A percentile compares a stretch with the other conserved stretches of the same genome.
These are phyloP conservation scores for Atta texana DNA, from an alignment of 1,140 invertebrate genomes.

Conservation along the genomic window DNA sequence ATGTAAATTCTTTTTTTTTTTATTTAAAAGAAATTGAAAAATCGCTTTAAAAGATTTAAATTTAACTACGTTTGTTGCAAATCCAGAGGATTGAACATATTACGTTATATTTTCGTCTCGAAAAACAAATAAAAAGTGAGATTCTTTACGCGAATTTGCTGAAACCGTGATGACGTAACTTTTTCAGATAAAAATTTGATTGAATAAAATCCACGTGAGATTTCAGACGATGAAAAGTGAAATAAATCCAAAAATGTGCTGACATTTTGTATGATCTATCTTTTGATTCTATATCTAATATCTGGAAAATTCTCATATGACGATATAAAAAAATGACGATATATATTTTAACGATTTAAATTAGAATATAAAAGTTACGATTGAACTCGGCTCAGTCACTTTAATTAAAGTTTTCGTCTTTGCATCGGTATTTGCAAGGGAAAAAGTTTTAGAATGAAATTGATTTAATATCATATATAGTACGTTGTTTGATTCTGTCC, in stretches of 20 bases:
- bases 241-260: slow-evolving; percentile 22
- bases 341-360: slow-evolving; percentile 18
- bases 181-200: slow-evolving; percentile 26
- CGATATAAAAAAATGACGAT: background rate
- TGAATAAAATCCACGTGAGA: slow-evolving; percentile 5
- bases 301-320: background rate
- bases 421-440: background rate
- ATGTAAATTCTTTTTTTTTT: background rate
- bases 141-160: slow-evolving; percentile 27
- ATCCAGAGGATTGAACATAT: background rate
- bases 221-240: slow-evolving; percentile 18
- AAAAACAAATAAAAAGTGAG: slow-evolving; percentile 12
- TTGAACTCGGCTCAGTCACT: background rate
- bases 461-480: background rate
- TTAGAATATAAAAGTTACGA: slow-evolving; percentile 21
- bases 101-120: background rate
- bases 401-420: slow-evolving; percentile 38
- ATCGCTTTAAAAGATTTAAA: background rate
- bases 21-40: slow-evolving; percentile 13
- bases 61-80: background rate
- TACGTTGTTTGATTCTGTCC: background rate
- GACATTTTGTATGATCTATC: slow-evolving; percentile 18
- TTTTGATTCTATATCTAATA: background rate
- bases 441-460: slow-evolving; percentile 3
- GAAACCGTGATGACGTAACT: slow-evolving; percentile 9